A percentile compares a stretch with the other conserved stretches of the same genome.
Conservation (phyloP, 2,797 vertebrate genomes). For the Etheostoma nigrum region DNA sequence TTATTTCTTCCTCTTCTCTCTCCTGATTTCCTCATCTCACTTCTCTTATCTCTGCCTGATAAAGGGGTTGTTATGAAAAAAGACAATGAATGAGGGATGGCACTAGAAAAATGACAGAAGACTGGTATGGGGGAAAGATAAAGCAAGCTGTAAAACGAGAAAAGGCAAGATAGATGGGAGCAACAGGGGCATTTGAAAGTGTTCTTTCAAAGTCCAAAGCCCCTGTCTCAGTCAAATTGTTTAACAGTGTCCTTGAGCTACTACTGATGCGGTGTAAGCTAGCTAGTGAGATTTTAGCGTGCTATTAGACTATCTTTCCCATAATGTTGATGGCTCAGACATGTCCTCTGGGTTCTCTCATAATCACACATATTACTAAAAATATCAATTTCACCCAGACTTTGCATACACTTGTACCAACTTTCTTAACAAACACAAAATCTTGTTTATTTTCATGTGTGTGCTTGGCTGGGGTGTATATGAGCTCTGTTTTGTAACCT, state of each 20-base stretch:
- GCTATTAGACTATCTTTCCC: conserved; percentile 61
- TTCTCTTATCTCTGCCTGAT: conserved; percentile 72
- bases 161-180: conserved; percentile 59
- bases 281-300: conserved; percentile 72
- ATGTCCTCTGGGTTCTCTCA: conserved; percentile 63
- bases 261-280: conserved; percentile 54
- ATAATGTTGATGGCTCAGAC: conserved; percentile 66
- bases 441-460: conserved; percentile 43
- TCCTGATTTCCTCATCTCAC: conserved; percentile 58
- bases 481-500: conserved; percentile 26
- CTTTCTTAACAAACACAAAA: conserved; percentile 37
- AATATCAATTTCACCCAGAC: conserved; percentile 69
- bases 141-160: conserved; percentile 67
- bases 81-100: conserved; percentile 59
- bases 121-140: conserved; percentile 49
- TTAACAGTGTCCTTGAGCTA: conserved; percentile 70
- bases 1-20: conserved; percentile 43
- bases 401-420: conserved; percentile 44
- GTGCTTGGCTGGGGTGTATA: conserved; percentile 11
- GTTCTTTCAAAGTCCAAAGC: conserved; percentile 69
- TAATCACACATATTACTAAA: conserved; percentile 76
- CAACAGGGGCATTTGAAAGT: conserved; percentile 56
- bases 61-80: conserved; percentile 71
- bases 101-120: conserved; percentile 46
- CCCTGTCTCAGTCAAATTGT: conserved; percentile 65